Conservation (phyloP, 2,888 invertebrate genomes). For the Ornithoptera priamus region DNA sequence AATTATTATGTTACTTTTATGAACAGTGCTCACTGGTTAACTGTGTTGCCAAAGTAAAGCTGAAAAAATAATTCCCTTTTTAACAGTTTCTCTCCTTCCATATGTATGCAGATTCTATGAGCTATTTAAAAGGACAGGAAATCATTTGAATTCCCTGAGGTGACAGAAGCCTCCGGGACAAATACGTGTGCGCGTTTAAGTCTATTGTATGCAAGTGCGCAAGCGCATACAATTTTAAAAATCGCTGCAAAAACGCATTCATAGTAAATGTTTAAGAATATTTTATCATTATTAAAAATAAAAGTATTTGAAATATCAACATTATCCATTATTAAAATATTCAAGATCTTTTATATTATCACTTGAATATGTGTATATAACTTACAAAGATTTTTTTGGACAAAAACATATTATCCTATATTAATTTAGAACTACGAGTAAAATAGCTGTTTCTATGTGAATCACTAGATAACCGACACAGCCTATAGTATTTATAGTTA, state of each 20-base stretch:
- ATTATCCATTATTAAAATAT: background rate
- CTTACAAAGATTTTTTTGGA: background rate
- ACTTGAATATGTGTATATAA: too few species aligned
- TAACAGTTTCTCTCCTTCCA: background rate
- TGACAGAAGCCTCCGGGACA: constrained; percentile 28
- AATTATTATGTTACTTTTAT: too few species aligned
- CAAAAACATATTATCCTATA: background rate
- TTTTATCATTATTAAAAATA: background rate
- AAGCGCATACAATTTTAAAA: constrained; percentile 45
- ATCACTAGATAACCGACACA: constrained; percentile 15
- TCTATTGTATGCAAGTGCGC: constrained; percentile 62
- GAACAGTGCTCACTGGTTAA: too few species aligned
- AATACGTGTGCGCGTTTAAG: constrained; percentile 59
- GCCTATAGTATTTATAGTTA: constrained; percentile 14
- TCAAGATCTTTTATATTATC: background rate
- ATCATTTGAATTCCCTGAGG: constrained; percentile 19
- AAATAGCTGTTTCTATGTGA: constrained; percentile 14
- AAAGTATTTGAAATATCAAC: background rate
- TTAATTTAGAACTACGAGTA: background rate
- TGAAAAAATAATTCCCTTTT: too few species aligned
- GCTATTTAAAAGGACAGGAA: constrained; percentile 20
- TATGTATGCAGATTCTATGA: background rate
- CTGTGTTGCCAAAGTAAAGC: too few species aligned
- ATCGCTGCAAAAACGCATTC: constrained; percentile 20
- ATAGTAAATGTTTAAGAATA: constrained; percentile 19